Evolutionary conservation across 30 jellyfish, hydroid and myxozoan species (phyloP), one percentile per base, ranked within the genome.

Genomic region (Hydractinia echinata): DNA sequence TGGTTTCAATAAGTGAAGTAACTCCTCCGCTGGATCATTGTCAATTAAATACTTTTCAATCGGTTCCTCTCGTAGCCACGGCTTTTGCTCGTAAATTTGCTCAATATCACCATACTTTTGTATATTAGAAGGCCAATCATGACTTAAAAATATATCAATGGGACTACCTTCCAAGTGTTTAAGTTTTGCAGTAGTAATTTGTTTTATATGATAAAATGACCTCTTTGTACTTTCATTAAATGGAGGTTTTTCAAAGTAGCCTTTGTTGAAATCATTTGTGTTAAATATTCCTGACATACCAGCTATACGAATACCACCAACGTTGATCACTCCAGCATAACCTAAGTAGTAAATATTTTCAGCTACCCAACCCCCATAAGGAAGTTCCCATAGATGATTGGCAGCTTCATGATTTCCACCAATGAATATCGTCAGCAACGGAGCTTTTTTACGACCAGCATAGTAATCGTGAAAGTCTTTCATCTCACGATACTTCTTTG

Each of bases 321-420:
- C 85, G 52, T 81, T 83, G 8, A 94, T 89, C 10, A 88, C 97
- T 73, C 96, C 96, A 61, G 99, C 96, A 89, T 85, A 89, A 5
- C 99, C 99, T 77, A 94, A 52, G 78, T 94, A 94, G 79, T 94
- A 94, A 53, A 94, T 94, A 79, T 94, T 94, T 72, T 90, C 94
- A 10, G 99, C 99, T 39, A 94, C 99, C 99, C 99, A 94, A 51
- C 99, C 99, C 30, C 99, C 99, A 82, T 69, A 94, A 49, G 99
- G 99, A 19, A 94, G 94, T 81, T 94, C 99, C 97, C 97, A 94
- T 9, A 94, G 81, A 79, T 89, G 90, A 19, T 78, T 85, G 8
- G 99, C 90, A 1, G 99, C 97, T 67, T 94, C 99, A 74, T 94
- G 99, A 72, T 94, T 94, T n/a, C 99, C 99, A 44, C 99, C 99